These are phyloP conservation scores for Paracyclopina nana DNA, from an alignment of 1,140 invertebrate species.

Conservation along the genomic window DNA sequence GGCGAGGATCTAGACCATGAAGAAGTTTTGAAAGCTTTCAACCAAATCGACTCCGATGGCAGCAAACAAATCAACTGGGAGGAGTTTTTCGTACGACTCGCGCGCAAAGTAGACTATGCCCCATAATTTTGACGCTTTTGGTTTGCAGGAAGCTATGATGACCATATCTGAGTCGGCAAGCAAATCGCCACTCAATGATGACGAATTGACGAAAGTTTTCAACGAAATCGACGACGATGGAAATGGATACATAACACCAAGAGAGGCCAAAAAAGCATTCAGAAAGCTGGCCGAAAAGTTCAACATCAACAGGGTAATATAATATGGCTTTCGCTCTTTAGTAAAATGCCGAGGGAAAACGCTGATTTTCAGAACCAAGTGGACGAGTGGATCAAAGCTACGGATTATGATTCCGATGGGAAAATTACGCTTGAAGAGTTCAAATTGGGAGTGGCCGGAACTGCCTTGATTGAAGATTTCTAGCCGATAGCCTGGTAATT, in stretches of 20 bases:
- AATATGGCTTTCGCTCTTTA: too few relatives aligned
- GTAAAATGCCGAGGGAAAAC: too few relatives aligned
- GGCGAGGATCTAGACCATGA: not conserved
- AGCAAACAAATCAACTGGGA: conserved; percentile 1
- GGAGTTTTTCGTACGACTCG: not conserved
- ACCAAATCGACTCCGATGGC: not conserved
- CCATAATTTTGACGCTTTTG: too few relatives aligned
- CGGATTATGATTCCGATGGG: not conserved
- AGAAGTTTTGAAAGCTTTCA: not conserved
- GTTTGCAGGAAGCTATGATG: not conserved
- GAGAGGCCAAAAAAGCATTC: not conserved
- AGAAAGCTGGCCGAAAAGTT: not conserved
- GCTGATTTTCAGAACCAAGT: not conserved
- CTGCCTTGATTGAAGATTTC: not conserved
- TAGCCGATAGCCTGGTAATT: too few relatives aligned
- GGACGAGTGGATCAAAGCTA: not conserved
- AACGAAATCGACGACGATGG: not conserved
- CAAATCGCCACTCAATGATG: not conserved
- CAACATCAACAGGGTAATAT: too few relatives aligned
- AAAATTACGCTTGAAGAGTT: conserved; percentile 1
- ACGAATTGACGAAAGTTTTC: not conserved
- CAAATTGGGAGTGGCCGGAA: not conserved
- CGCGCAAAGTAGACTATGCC: too few relatives aligned
- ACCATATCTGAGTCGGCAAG: not conserved
- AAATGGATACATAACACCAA: not conserved